Conservation (phyloP, 2,888 invertebrate genomes). For the Leucoma salicis region DNA sequence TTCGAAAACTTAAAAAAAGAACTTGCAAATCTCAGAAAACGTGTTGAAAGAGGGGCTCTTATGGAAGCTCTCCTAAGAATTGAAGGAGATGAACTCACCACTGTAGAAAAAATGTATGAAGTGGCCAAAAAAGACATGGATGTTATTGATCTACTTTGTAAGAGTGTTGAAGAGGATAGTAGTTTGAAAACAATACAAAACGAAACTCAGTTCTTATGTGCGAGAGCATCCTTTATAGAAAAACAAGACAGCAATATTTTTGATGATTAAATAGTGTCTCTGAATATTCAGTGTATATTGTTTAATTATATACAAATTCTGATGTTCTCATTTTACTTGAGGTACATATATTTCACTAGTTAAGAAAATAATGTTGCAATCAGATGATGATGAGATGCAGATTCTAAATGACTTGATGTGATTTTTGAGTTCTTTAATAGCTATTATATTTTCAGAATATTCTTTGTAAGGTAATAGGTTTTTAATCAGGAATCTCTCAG, state of each 20-base stretch:
- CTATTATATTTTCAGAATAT: too few species aligned
- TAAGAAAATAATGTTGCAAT: too few species aligned
- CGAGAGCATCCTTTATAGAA: slow-evolving; percentile 52
- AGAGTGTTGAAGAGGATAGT: slow-evolving; percentile 44
- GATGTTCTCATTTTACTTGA: too few species aligned
- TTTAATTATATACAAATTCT: too few species aligned
- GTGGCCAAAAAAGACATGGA: slow-evolving; percentile 69
- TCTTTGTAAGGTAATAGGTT: too few species aligned
- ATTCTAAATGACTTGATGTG: too few species aligned
- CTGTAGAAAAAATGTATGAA: slow-evolving; percentile 64
- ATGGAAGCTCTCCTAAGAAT: slow-evolving; percentile 65
- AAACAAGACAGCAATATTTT: slow-evolving; percentile 29
- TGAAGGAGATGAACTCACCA: slow-evolving; percentile 63
- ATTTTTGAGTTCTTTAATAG: too few species aligned
- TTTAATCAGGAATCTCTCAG: too few species aligned
- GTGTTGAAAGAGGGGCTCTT: slow-evolving; percentile 64
- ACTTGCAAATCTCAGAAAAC: slow-evolving; percentile 51
- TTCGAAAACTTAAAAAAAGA: slow-evolving; percentile 61
- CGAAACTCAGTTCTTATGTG: slow-evolving; percentile 59
- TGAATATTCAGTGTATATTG: too few species aligned
- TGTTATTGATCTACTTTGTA: slow-evolving; percentile 54
- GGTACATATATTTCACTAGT: too few species aligned
- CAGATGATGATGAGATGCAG: too few species aligned
- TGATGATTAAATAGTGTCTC: slow-evolving; percentile 11
- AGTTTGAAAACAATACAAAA: slow-evolving; percentile 45